phyloP scores from a whole-genome alignment of 2,888 invertebrate genomes.

The Zygaena filipendulae region DNA sequence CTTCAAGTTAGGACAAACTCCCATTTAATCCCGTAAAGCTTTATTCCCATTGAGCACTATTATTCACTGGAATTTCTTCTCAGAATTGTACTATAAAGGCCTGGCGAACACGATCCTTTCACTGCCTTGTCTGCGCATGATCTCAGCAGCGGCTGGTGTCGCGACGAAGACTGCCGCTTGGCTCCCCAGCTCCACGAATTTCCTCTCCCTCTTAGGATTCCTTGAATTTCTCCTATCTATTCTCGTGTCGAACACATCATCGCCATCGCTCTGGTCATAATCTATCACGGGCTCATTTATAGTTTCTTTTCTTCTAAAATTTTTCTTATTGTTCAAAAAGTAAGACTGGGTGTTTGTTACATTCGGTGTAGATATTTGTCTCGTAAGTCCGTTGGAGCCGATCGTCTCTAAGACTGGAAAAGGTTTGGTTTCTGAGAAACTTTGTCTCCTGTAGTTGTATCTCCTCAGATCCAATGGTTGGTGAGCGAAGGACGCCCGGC shows the following conservation, averaged over 20 bases:
- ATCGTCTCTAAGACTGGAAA: conserved; percentile 44
- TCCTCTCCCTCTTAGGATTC: conserved; percentile 32
- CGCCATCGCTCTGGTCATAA: conserved; percentile 59
- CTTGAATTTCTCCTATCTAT: conserved; percentile 40
- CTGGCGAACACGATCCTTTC: conserved; percentile 54
- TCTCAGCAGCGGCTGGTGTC: conserved; percentile 51
- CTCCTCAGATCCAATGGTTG: conserved; percentile 40
- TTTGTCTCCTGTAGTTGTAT: conserved; percentile 41
- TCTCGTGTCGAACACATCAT: conserved; percentile 53
- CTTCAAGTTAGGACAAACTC: too few relatives aligned
- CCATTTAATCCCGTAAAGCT: too few relatives aligned
- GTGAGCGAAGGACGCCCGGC: conserved; percentile 51
- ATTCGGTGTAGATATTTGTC: conserved; percentile 50
- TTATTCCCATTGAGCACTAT: too few relatives aligned
- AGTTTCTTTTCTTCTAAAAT: conserved; percentile 41
- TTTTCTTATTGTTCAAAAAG: conserved; percentile 41
- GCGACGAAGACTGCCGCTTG: conserved; percentile 53
- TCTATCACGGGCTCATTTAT: conserved; percentile 54
- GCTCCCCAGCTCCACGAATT: conserved; percentile 47
- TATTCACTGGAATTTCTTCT: too few relatives aligned
- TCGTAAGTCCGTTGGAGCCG: conserved; percentile 31
- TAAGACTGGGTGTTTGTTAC: conserved; percentile 42
- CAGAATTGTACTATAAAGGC: too few relatives aligned
- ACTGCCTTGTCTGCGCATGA: conserved; percentile 54
- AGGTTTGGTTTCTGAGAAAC: conserved; percentile 54